Evolutionary conservation across 2,797 vertebrate genomes (phyloP), one percentile per base, ranked within the genome.

Genomic region (Gallinago stenura): DNA sequence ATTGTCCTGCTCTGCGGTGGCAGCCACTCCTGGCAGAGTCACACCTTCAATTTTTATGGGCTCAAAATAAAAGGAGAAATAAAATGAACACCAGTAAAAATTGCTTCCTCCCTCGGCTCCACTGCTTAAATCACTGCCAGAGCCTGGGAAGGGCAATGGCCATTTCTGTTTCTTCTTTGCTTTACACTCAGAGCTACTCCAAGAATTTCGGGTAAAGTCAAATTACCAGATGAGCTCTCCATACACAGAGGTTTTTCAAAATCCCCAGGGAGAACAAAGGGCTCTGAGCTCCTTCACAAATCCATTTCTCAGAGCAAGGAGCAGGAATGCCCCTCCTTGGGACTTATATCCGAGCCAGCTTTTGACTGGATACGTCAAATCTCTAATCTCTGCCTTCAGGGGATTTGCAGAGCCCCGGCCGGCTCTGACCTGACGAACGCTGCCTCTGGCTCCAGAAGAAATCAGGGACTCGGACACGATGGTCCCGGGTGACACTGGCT

Each of bases 341-440:
- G 73, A 81, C 83, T 94, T 94, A 73, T 10, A 68, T 31, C 83
- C 69, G 30, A 89, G 69, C 12, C 78, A 90, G 95, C 93, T 93
- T 93, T 89, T 92, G 76, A 85, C 65, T 92, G 28, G 2, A 7
- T 54, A 50, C 30, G 39, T 92, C 91, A 96, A 51, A 80, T 24
- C 89, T 84, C 81, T 93, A 66, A 95, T 94, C 93, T 95, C 95
- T 93, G 94, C 79, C 79, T 68, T 33, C 39, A 41, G 84, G 50
- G 91, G 94, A 95, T 91, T 89, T 92, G 87, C 71, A 51, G 66
- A 41, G 84, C 69, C 45, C 3, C 2, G 8, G 54, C 86, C 26
- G 83, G 19, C 69, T 73, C 70, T 21, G 33, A 43, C 1, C 9
- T 45, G 56, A 54, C 81, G 30, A 46, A 39, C 0, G 5, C 48